Percentiles rank a stretch among this genome's conserved stretches.
Conservation (phyloP, 2,797 vertebrate genomes). For the Catharus ustulatus region DNA sequence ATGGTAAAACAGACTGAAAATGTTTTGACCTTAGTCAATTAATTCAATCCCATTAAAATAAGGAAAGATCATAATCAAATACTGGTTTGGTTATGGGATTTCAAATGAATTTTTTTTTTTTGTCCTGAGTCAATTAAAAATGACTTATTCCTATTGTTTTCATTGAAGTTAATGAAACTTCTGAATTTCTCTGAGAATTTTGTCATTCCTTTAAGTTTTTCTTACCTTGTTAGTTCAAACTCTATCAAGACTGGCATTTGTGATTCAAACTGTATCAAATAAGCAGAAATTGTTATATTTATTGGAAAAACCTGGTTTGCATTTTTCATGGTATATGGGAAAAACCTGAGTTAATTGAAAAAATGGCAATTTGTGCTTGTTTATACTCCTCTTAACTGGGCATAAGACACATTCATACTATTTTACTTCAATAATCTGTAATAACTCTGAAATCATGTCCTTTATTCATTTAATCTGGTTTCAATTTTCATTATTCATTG, state of each 20-base stretch:
- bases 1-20: background rate
- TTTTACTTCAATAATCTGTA: background rate
- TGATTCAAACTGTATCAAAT: background rate
- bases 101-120: background rate
- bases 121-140: background rate
- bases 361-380: background rate
- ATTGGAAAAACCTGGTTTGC: background rate
- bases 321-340: background rate
- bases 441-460: background rate
- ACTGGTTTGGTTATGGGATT: background rate
- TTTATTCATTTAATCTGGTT: background rate
- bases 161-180: background rate
- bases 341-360: background rate
- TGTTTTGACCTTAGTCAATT: background rate
- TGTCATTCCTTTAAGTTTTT: background rate
- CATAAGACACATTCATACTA: background rate
- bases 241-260: background rate
- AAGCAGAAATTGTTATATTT: background rate
- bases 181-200: background rate
- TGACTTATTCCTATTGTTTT: background rate
- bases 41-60: background rate
- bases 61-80: background rate
- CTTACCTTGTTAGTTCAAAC: background rate
- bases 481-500: background rate
- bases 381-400: background rate